Conservation (phyloP, 2,113 vertebrate species). For the Pithys albifrons region DNA sequence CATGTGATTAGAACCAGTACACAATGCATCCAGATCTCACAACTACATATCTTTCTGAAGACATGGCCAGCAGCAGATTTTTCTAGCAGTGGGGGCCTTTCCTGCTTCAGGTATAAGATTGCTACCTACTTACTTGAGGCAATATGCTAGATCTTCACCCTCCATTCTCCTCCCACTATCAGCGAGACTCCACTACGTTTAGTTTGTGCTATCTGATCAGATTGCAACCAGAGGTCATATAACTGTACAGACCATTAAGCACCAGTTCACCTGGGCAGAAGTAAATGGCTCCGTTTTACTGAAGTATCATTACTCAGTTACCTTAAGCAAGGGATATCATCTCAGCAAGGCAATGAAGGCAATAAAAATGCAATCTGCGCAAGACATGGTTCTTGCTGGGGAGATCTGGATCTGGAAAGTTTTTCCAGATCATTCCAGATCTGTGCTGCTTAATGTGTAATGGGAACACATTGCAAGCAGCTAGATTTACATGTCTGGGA, state of each 20-base stretch:
- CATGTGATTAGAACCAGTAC: background rate
- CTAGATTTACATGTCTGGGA: background rate
- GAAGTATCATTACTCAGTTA: conserved; percentile 22
- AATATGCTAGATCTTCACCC: background rate
- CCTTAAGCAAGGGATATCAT: conserved; percentile 5
- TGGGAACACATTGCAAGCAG: background rate
- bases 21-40: background rate
- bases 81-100: background rate
- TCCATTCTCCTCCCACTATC: background rate
- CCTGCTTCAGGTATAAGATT: conserved; percentile 24
- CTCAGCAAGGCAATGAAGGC: conserved; percentile 12
- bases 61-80: background rate
- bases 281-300: conserved; percentile 38
- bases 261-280: conserved; percentile 34
- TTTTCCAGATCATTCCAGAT: conserved; percentile 61
- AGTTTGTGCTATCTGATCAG: conserved; percentile 13
- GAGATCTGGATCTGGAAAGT: conserved; percentile 56
- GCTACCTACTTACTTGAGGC: background rate
- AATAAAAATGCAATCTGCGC: conserved; percentile 44
- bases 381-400: conserved; percentile 41
- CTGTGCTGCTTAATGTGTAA: background rate
- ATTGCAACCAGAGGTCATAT: conserved; percentile 33
- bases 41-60: background rate
- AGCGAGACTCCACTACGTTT: background rate
- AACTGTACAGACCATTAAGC: conserved; percentile 56